Conservation (phyloP, 2,113 vertebrate genomes). For the Ciconia stormi region DNA sequence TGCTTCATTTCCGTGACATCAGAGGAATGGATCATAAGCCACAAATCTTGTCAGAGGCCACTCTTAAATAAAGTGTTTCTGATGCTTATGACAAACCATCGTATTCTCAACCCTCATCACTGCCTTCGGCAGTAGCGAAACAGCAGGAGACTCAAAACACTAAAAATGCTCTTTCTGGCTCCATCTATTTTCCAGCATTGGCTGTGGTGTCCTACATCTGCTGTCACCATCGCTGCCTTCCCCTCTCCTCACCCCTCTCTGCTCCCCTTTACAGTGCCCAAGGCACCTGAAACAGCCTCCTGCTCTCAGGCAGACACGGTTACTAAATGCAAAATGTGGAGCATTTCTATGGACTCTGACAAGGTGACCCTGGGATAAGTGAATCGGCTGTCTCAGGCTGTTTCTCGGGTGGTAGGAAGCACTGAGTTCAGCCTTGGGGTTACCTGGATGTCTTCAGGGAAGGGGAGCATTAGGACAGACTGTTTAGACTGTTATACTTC, state of each 20-base stretch:
- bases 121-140: neutral
- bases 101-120: neutral
- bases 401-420: neutral
- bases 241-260: neutral
- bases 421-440: neutral
- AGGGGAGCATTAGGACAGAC: neutral
- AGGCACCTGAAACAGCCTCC: neutral
- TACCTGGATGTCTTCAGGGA: neutral
- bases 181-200: neutral
- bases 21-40: neutral
- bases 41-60: neutral
- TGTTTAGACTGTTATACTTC: neutral
- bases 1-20: neutral
- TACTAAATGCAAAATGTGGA: neutral
- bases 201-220: fast-evolving
- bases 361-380: neutral
- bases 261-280: neutral
- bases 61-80: neutral
- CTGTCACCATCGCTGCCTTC: neutral
- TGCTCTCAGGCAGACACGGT: neutral
- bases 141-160: neutral
- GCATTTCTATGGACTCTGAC: neutral
- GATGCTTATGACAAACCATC: neutral
- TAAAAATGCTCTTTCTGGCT: neutral
- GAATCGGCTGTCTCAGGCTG: neutral